Evolutionary conservation across 2,797 vertebrate genomes (phyloP).

Genomic region (Danio albolineatus): DNA sequence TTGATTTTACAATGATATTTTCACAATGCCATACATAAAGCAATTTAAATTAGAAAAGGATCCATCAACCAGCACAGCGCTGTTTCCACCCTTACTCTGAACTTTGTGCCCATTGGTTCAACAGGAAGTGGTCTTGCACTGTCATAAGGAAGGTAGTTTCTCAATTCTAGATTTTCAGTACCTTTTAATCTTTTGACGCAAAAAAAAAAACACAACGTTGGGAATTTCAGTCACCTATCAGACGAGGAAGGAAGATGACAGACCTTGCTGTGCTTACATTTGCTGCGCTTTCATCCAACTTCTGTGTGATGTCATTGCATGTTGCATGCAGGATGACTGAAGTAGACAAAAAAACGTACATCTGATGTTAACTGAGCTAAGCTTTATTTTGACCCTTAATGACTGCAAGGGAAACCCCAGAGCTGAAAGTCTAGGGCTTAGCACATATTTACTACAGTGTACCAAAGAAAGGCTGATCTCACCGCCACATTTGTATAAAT

Average conservation of each 20-base stretch:
- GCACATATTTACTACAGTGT: conserved; percentile 17
- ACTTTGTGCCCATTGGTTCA: conserved; percentile 30
- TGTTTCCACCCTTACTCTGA: conserved; percentile 4
- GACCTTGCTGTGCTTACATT: conserved; percentile 27
- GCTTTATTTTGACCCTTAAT: conserved; percentile 10
- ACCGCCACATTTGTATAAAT: conserved; percentile 40
- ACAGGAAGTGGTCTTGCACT: conserved; percentile 64
- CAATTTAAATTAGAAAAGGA: neutral
- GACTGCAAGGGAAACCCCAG: conserved; percentile 43
- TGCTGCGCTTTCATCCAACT: neutral
- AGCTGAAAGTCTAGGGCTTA: conserved; percentile 15
- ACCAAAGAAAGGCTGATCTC: conserved; percentile 22
- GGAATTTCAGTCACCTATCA: neutral
- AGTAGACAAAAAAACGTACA: neutral
- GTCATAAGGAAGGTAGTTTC: conserved; percentile 73
- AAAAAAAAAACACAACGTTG: neutral
- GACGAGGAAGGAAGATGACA: conserved; percentile 39
- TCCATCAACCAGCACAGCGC: neutral
- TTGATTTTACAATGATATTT: too few relatives aligned
- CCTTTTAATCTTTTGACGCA: conserved; percentile 24
- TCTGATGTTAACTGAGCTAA: conserved; percentile 19
- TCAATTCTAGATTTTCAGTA: conserved; percentile 73
- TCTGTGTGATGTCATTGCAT: conserved; percentile 5
- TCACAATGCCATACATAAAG: neutral
- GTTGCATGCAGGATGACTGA: conserved; percentile 6